Percentiles rank a stretch among this genome's conserved stretches.
Conservation (phyloP, 2,888 invertebrate species). For the Nemurella pictetii region DNA sequence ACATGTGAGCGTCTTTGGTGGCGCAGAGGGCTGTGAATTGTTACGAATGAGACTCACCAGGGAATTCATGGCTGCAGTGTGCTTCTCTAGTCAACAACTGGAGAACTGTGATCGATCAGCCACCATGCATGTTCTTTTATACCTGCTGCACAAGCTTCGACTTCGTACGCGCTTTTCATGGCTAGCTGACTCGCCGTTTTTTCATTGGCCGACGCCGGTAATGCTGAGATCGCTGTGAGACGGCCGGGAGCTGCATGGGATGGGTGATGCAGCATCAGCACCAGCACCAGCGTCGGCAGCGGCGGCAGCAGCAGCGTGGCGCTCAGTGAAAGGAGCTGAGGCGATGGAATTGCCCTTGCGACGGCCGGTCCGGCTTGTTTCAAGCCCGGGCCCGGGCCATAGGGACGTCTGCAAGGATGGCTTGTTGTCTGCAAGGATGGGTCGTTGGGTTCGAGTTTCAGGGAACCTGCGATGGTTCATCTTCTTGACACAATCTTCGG, state of each 20-base stretch:
- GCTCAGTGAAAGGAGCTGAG: not conserved
- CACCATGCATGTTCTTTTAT: conserved; percentile 26
- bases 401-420: too few species aligned
- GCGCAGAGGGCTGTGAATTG: too few species aligned
- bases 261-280: not conserved
- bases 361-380: too few species aligned
- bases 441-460: too few species aligned
- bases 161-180: conserved; percentile 6
- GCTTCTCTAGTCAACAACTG: not conserved
- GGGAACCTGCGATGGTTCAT: too few species aligned
- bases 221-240: not conserved
- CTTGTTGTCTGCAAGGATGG: too few species aligned
- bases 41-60: conserved; percentile 7
- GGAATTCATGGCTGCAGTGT: conserved; percentile 21
- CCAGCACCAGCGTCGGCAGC: too few species aligned
- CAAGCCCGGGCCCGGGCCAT: too few species aligned
- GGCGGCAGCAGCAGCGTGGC: too few species aligned
- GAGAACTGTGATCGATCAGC: conserved; percentile 31
- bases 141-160: conserved; percentile 8
- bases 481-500: too few species aligned
- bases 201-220: not conserved
- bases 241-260: too few species aligned
- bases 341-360: not conserved
- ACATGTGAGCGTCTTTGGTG: too few species aligned
- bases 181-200: not conserved